Evolutionary conservation across 2,797 vertebrate species (phyloP).

Genomic region (Premnoplex brunnescens): DNA sequence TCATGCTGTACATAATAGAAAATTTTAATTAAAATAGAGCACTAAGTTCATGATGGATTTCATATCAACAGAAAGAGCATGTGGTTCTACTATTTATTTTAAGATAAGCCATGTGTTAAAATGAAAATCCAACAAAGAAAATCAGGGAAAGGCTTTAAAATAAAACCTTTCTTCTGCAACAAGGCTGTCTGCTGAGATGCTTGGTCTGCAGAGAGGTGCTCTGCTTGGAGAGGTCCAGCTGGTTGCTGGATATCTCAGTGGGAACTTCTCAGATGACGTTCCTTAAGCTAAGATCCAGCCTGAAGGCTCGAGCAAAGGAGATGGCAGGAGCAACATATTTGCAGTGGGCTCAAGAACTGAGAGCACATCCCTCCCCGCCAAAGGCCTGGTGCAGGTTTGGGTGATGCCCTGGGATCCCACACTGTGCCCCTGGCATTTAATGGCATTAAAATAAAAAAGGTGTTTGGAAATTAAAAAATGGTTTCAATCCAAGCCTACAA

Average conservation of each 20-base stretch:
- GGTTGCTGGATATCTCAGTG: not conserved
- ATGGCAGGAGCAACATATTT: not conserved
- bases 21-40: constrained; percentile 51
- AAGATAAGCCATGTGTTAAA: not conserved
- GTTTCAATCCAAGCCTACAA: not conserved
- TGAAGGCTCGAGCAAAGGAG: not conserved
- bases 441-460: not conserved
- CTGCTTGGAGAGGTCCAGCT: not conserved
- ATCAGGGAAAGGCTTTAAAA: not conserved
- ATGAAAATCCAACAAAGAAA: not conserved
- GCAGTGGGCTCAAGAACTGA: not conserved
- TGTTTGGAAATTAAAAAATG: not conserved
- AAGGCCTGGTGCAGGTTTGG: not conserved
- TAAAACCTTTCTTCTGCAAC: not conserved
- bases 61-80: not conserved
- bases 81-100: not conserved
- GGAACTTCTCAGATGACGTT: not conserved
- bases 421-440: fast-evolving
- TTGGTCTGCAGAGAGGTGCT: not conserved
- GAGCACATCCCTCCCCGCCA: not conserved
- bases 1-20: constrained; percentile 1
- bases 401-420: fast-evolving
- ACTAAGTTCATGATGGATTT: not conserved
- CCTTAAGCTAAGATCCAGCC: not conserved
- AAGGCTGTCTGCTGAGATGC: not conserved